These are phyloP conservation scores for Drosophila subpulchrella DNA, from an alignment of 1,140 invertebrate genomes.

Conservation along the genomic window DNA sequence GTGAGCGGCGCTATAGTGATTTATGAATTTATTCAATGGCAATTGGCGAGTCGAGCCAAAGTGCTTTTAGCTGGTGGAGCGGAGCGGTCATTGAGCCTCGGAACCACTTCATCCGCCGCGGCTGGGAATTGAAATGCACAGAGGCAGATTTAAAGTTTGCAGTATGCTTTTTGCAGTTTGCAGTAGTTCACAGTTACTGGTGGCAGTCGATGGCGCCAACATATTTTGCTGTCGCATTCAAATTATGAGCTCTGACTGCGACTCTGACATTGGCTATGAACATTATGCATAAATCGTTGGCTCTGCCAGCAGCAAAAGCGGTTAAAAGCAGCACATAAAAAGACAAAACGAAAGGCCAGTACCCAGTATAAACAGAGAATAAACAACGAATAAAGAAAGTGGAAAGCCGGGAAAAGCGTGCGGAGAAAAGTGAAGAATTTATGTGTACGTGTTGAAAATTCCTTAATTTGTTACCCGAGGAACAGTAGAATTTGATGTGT, in stretches of 20 bases:
- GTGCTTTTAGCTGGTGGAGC: slow-evolving; percentile 32
- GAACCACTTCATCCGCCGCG: slow-evolving; percentile 7
- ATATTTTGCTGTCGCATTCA: slow-evolving; percentile 76
- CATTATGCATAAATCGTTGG: slow-evolving; percentile 72
- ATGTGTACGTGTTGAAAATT: slow-evolving; percentile 73
- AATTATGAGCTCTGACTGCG: slow-evolving; percentile 70
- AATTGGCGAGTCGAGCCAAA: slow-evolving; percentile 41
- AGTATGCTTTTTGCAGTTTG: slow-evolving; percentile 8
- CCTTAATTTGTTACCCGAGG: slow-evolving; percentile 53
- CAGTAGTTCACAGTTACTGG: slow-evolving; percentile 57
- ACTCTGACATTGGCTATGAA: slow-evolving; percentile 48
- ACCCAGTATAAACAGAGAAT: slow-evolving; percentile 5
- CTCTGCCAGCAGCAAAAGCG: slow-evolving; percentile 16
- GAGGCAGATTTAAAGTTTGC: slow-evolving; percentile 41
- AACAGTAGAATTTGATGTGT: slow-evolving; percentile 30
- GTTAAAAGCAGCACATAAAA: slow-evolving; percentile 20
- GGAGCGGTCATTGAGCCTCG: slow-evolving; percentile 57
- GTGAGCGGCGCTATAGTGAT: slow-evolving; percentile 26
- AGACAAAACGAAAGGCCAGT: slow-evolving; percentile 8
- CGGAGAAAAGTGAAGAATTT: slow-evolving; percentile 52
- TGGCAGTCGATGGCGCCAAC: slow-evolving; percentile 63
- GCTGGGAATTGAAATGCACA: slow-evolving; percentile 56
- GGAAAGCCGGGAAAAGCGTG: slow-evolving; percentile 19
- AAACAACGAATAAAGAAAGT: slow-evolving; percentile 31
- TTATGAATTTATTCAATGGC: slow-evolving; percentile 63